phyloP scores from a whole-genome alignment of 1,140 invertebrate genomes.

The Antheraea mylitta region DNA sequence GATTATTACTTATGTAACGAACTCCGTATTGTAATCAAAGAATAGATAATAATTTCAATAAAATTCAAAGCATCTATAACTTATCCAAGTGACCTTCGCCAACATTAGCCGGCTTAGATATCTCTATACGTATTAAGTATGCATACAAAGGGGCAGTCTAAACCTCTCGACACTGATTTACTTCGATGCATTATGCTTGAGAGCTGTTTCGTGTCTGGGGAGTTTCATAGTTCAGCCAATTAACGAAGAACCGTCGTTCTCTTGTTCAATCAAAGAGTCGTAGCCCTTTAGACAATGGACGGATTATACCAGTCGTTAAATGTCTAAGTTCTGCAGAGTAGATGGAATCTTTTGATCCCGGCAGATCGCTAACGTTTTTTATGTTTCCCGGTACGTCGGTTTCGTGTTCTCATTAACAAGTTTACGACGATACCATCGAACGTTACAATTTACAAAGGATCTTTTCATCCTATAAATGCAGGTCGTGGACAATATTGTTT shows the following conservation, averaged over 20 bases:
- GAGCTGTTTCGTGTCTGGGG: conserved; percentile 34
- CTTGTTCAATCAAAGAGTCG: conserved; percentile 2
- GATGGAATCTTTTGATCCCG: conserved; percentile 39
- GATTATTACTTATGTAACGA: no score
- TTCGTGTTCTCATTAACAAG: conserved; percentile 11
- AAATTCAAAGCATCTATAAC: background rate
- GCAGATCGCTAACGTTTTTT: conserved; percentile 23
- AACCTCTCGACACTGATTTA: conserved; percentile 24
- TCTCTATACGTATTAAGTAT: background rate
- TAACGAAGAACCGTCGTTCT: conserved; percentile 12
- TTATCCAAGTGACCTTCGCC: background rate
- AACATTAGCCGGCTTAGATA: background rate
- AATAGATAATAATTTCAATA: background rate
- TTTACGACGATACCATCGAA: conserved; percentile 5
- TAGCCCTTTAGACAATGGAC: conserved; percentile 7
- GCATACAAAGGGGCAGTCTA: conserved; percentile 8
- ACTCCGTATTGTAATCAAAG: no score
- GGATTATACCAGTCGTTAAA: conserved; percentile 29
- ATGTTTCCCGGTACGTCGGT: conserved; percentile 8
- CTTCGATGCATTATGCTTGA: conserved; percentile 33
- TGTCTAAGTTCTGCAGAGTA: conserved; percentile 31
- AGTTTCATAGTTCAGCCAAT: conserved; percentile 25
- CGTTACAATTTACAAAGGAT: conserved; percentile 11
- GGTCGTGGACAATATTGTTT: background rate
- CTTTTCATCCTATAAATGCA: background rate